These are phyloP conservation scores for Zosterops borbonicus DNA, from an alignment of 2,113 vertebrate species.

Conservation along the genomic window DNA sequence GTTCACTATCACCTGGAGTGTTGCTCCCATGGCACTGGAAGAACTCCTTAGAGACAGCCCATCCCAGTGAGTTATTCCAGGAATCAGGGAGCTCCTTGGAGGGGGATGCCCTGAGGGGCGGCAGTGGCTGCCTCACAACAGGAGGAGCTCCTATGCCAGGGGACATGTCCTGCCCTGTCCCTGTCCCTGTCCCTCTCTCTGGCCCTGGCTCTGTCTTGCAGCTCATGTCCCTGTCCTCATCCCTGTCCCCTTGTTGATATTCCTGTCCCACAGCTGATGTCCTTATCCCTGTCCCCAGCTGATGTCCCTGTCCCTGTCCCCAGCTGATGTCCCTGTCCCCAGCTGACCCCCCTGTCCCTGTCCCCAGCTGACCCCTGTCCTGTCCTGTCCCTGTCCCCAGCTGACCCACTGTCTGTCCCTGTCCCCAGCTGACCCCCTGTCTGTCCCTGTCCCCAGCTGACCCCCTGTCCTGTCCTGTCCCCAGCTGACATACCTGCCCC, in stretches of 20 bases:
- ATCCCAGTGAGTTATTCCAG: background rate
- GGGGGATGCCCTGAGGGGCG: background rate
- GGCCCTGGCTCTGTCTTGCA: too few species aligned
- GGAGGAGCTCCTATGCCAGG: background rate
- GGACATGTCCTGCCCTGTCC: background rate
- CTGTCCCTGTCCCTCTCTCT: background rate
- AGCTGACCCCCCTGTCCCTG: background rate
- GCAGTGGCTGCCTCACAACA: background rate
- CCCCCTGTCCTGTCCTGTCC: background rate
- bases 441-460: background rate
- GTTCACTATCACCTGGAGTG: background rate
- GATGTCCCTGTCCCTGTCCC: too few species aligned
- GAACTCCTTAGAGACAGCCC: background rate
- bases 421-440: background rate
- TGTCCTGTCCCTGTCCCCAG: background rate
- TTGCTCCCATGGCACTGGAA: fast-evolving
- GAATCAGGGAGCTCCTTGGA: background rate
- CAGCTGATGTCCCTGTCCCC: too few species aligned
- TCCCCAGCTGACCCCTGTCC: too few species aligned
- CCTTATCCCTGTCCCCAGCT: background rate
- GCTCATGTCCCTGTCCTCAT: background rate
- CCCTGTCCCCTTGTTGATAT: background rate
- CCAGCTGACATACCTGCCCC: slow-evolving; percentile 94
- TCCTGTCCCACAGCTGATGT: background rate
- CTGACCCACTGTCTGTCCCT: background rate